A percentile compares a stretch with the other conserved stretches of the same genome.
phyloP scores from a whole-genome alignment of 2,797 vertebrate species.

The Pantherophis vulpinus region DNA sequence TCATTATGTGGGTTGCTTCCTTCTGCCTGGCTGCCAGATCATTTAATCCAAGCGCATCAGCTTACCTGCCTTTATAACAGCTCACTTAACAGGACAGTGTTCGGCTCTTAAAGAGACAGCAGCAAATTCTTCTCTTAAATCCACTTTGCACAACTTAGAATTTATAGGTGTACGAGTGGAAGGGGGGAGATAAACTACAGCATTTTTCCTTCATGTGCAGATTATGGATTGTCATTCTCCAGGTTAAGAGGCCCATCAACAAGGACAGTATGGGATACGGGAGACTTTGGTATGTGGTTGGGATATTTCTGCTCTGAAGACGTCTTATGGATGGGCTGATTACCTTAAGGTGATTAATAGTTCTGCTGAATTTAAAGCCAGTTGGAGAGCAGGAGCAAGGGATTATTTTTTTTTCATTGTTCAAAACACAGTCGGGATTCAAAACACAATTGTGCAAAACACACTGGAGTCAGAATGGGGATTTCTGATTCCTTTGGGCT shows the following conservation, averaged over 20 bases:
- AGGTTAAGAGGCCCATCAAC: neutral
- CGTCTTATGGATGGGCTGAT: neutral
- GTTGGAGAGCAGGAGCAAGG: neutral
- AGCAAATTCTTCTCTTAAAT: neutral
- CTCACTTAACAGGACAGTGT: constrained; percentile 42
- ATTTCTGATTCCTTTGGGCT: neutral
- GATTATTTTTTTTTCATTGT: neutral
- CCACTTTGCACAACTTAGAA: neutral
- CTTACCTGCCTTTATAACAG: constrained; percentile 72
- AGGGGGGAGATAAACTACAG: neutral
- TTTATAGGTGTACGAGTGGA: neutral
- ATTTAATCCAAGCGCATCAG: constrained; percentile 29
- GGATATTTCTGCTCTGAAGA: neutral
- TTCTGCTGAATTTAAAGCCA: neutral
- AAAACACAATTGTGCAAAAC: neutral
- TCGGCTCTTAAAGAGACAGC: constrained; percentile 70
- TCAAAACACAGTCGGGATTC: neutral
- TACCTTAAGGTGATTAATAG: neutral
- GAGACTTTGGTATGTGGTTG: neutral
- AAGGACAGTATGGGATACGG: neutral
- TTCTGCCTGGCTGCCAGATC: constrained; percentile 48
- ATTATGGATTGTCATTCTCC: neutral
- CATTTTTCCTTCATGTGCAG: neutral
- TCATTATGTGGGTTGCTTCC: constrained; percentile 74
- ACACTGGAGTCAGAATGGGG: neutral